These are phyloP conservation scores for Danaus chrysippus DNA, from an alignment of 2,888 invertebrate species.

Conservation along the genomic window DNA sequence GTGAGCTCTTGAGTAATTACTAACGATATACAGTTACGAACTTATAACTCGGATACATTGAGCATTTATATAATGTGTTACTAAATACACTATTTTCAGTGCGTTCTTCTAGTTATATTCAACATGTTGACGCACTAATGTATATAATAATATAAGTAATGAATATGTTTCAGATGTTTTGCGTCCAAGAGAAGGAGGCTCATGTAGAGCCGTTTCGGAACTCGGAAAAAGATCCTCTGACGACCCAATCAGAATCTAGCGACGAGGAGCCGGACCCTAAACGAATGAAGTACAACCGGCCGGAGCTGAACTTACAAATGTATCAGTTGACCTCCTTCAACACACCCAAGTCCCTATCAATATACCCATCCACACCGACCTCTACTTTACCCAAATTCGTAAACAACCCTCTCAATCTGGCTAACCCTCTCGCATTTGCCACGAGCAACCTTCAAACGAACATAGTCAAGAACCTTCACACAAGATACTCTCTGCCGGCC, in stretches of 20 bases:
- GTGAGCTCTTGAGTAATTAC: no score
- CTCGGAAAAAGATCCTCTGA: constrained; percentile 47
- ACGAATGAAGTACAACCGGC: constrained; percentile 52
- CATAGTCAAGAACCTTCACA: constrained; percentile 61
- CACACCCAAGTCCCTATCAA: constrained; percentile 57
- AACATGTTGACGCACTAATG: constrained; percentile 2
- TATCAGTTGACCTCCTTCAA: constrained; percentile 68
- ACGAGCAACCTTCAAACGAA: constrained; percentile 48
- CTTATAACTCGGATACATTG: not conserved
- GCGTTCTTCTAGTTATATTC: not conserved
- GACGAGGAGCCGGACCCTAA: constrained; percentile 65
- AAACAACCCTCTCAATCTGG: constrained; percentile 66
- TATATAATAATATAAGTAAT: not conserved
- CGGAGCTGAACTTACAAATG: constrained; percentile 64
- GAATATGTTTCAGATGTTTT: constrained; percentile 64
- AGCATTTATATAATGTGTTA: not conserved
- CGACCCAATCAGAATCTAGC: constrained; percentile 54
- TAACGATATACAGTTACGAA: no score
- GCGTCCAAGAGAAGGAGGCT: constrained; percentile 64
- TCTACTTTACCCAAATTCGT: constrained; percentile 62
- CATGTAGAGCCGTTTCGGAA: constrained; percentile 55
- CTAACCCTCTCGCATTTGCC: constrained; percentile 59
- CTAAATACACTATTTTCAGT: not conserved
- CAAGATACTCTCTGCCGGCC: constrained; percentile 57
- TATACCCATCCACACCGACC: constrained; percentile 51